These are phyloP conservation scores for Drosophila aff. DNA, from an alignment of 1,140 invertebrate species.

Conservation along the genomic window DNA sequence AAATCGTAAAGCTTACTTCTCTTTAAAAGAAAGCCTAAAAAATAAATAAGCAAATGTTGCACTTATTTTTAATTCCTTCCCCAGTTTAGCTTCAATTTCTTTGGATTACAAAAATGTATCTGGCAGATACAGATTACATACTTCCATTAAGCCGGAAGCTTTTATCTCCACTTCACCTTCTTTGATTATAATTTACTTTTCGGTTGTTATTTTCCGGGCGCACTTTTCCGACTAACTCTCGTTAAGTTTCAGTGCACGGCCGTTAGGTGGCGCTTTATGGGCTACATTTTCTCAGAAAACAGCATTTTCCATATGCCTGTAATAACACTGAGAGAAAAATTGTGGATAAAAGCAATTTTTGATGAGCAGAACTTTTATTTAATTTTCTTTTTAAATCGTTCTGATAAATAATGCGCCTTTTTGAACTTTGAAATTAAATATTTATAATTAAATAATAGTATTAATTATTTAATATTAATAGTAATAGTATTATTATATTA, in stretches of 20 bases:
- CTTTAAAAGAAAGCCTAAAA: not conserved
- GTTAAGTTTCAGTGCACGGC: slow-evolving; percentile 65
- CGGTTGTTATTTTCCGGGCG: slow-evolving; percentile 17
- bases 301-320: slow-evolving; percentile 49
- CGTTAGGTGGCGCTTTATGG: slow-evolving; percentile 76
- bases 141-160: slow-evolving; percentile 1
- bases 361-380: no score
- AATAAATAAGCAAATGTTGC: not conserved
- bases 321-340: not conserved
- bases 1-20: no score
- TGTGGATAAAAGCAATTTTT: not conserved
- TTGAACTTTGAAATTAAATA: no score
- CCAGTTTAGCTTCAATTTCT: not conserved
- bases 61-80: not conserved
- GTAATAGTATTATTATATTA: no score
- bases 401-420: no score
- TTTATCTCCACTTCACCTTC: slow-evolving; percentile 16
- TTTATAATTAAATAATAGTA: no score
- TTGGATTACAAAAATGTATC: slow-evolving; percentile 3
- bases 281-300: slow-evolving; percentile 33
- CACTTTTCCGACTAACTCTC: slow-evolving; percentile 41
- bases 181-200: slow-evolving; percentile 38
- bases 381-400: no score
- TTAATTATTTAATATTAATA: no score
- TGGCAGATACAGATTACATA: slow-evolving; percentile 1